phyloP scores from a whole-genome alignment of 1,140 invertebrate genomes.

The Mya arenaria region DNA sequence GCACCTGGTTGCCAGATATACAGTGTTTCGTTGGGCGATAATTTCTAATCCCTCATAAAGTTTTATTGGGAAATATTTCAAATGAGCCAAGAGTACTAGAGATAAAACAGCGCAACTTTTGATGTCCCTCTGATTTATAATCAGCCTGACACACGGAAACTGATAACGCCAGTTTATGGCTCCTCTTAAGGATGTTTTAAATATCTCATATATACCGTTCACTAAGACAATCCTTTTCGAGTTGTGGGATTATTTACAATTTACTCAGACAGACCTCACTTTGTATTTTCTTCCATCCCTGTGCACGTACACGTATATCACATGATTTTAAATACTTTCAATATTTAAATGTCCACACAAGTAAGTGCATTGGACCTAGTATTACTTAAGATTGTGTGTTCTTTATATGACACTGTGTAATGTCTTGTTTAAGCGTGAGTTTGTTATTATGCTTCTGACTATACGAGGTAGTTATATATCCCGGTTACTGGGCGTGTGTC shows the following conservation, averaged over 20 bases:
- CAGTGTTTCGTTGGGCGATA: conserved; percentile 23
- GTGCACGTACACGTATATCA: too few relatives aligned
- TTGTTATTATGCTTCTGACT: too few relatives aligned
- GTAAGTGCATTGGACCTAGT: too few relatives aligned
- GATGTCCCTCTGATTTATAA: conserved; percentile 58
- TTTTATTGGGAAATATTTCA: conserved; percentile 62
- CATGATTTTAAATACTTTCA: too few relatives aligned
- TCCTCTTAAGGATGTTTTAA: conserved; percentile 42
- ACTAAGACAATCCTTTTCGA: background rate
- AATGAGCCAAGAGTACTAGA: conserved; percentile 41
- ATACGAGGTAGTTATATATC: too few relatives aligned
- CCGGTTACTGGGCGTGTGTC: too few relatives aligned
- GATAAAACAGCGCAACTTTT: conserved; percentile 55
- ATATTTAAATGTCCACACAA: too few relatives aligned
- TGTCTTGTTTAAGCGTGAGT: too few relatives aligned
- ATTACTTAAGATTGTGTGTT: too few relatives aligned
- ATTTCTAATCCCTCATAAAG: conserved; percentile 58
- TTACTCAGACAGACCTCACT: too few relatives aligned
- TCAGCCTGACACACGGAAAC: conserved; percentile 47
- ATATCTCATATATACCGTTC: conserved; percentile 12
- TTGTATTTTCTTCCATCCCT: too few relatives aligned
- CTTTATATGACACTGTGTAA: too few relatives aligned
- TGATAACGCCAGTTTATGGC: conserved; percentile 50
- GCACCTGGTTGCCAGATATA: conserved; percentile 42
- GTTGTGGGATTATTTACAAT: background rate